Evolutionary conservation across 2,113 vertebrate genomes (phyloP).

Genomic region (Solenodon paradoxus): DNA sequence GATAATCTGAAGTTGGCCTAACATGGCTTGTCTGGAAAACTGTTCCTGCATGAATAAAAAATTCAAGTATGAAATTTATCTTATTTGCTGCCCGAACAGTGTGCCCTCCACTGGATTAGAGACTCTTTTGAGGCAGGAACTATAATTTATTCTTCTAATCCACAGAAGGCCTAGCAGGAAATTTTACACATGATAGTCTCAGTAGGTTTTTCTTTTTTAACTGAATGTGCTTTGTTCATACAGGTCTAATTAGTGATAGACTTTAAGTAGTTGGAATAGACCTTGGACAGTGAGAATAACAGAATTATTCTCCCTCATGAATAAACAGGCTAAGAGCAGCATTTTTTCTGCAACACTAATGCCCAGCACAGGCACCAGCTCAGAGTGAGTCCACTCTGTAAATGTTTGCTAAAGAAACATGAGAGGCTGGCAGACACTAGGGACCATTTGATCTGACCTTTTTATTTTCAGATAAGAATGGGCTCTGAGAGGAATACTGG

Average conservation of each 20-base stretch:
- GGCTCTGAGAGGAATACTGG: neutral
- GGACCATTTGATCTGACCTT: neutral
- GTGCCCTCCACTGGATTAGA: neutral
- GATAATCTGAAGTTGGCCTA: neutral
- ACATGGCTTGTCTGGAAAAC: neutral
- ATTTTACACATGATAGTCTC: neutral
- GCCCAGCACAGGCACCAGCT: neutral
- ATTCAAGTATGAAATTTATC: neutral
- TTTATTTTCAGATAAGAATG: constrained; percentile 21
- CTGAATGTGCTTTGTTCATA: neutral
- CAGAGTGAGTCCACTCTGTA: neutral
- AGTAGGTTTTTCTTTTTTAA: neutral
- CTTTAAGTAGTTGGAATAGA: neutral
- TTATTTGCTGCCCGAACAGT: neutral
- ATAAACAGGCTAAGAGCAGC: neutral
- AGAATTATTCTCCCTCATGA: neutral
- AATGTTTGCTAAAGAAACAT: constrained; percentile 10
- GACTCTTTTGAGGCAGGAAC: neutral
- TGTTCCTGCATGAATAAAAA: neutral
- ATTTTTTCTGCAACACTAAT: neutral
- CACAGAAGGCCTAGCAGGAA: neutral
- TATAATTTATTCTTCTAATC: neutral
- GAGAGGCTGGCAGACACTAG: neutral
- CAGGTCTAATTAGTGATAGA: neutral
- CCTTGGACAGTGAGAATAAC: neutral